These are phyloP conservation scores for Aldrovandia affinis DNA, from an alignment of 2,797 vertebrate genomes.

Conservation along the genomic window DNA sequence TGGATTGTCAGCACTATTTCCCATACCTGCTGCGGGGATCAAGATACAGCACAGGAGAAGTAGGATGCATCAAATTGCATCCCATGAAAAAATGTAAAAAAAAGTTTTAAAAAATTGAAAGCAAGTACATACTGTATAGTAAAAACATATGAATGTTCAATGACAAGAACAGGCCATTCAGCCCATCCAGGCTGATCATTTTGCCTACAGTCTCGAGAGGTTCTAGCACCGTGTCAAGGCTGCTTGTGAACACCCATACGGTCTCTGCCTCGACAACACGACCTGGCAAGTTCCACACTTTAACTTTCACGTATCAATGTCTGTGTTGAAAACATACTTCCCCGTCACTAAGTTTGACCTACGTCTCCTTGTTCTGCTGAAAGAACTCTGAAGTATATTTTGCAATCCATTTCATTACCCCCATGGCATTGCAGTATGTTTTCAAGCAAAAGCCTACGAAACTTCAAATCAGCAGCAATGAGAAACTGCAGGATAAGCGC, in stretches of 20 bases:
- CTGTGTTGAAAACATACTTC: not conserved
- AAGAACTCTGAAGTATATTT: not conserved
- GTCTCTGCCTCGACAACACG: too few species aligned
- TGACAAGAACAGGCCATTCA: not conserved
- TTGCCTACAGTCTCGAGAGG: not conserved
- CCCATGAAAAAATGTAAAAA: not conserved
- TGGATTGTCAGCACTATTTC: constrained; percentile 32
- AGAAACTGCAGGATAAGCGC: too few species aligned
- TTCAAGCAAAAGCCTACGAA: too few species aligned
- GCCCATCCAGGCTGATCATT: not conserved
- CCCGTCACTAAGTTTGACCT: not conserved
- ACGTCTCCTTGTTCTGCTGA: not conserved
- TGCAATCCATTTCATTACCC: not conserved
- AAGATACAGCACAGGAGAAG: not conserved
- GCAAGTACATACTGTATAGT: not conserved
- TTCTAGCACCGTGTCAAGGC: not conserved
- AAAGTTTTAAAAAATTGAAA: not conserved
- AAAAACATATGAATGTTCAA: not conserved
- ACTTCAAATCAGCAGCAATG: too few species aligned
- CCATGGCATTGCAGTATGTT: too few species aligned
- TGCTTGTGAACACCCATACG: too few species aligned
- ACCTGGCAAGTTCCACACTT: too few species aligned
- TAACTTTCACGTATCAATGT: not conserved
- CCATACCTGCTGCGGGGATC: constrained; percentile 23
- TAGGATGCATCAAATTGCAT: not conserved